These are phyloP conservation scores for Morphnarchus princeps DNA, from an alignment of 2,113 vertebrate genomes.

Conservation along the genomic window DNA sequence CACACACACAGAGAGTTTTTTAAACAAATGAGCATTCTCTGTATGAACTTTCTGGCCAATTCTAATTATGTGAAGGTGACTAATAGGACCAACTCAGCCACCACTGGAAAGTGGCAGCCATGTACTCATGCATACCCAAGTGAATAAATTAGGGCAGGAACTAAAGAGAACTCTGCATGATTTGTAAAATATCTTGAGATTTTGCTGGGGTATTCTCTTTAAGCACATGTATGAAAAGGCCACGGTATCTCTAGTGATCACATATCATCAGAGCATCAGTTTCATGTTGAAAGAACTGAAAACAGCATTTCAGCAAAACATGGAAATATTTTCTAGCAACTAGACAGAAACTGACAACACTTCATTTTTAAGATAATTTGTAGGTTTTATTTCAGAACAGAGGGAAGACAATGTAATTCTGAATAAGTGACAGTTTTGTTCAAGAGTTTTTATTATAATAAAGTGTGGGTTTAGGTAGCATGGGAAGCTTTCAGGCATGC, in stretches of 20 bases:
- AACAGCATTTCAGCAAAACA: constrained; percentile 2
- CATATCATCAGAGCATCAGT: background rate
- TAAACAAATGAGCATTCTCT: background rate
- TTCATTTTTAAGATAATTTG: background rate
- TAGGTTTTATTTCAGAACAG: background rate
- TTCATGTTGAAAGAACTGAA: constrained; percentile 14
- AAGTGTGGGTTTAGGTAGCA: background rate
- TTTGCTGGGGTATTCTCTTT: background rate
- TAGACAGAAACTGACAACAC: background rate
- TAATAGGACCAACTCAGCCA: background rate
- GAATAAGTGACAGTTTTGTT: background rate
- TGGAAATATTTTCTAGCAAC: constrained; percentile 26
- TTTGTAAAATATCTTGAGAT: background rate
- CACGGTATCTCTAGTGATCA: background rate
- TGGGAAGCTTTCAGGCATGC: background rate
- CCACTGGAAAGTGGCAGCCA: background rate
- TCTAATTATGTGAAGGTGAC: background rate
- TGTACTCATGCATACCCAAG: background rate
- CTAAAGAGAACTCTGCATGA: background rate
- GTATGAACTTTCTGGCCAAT: background rate
- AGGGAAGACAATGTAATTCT: background rate
- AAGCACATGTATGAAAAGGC: background rate
- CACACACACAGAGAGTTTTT: background rate
- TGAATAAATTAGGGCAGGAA: background rate
- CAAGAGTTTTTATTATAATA: background rate